A percentile compares a stretch with the other conserved stretches of the same genome.
phyloP scores from a whole-genome alignment of 1,140 invertebrate species.

The Probaryconus sp. region DNA sequence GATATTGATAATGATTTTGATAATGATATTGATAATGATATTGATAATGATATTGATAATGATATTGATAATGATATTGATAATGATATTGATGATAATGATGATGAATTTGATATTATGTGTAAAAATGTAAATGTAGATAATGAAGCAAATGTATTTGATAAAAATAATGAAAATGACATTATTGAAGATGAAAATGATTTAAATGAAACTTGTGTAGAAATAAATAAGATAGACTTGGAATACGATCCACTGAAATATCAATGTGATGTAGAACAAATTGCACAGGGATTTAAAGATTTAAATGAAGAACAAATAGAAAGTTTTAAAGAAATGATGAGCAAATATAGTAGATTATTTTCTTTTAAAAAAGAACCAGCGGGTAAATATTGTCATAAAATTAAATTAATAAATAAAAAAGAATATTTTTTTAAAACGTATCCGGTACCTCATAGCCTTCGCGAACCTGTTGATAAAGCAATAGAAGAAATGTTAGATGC shows the following conservation, averaged over 20 bases:
- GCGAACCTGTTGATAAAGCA: not conserved
- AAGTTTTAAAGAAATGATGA: not conserved
- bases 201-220: not conserved
- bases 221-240: not conserved
- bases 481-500: slow-evolving; percentile 7
- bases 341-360: slow-evolving; percentile 6
- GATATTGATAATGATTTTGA: no score
- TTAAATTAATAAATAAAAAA: not conserved
- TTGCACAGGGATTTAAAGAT: not conserved
- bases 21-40: no score
- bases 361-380: slow-evolving; percentile 1
- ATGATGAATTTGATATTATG: no score
- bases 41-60: no score
- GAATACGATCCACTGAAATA: not conserved
- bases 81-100: no score
- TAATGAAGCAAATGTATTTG: not conserved
- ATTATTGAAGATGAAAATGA: slow-evolving; percentile 1
- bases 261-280: not conserved
- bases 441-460: not conserved
- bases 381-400: slow-evolving; percentile 11
- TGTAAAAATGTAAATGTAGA: no score
- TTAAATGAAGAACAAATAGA: slow-evolving; percentile 10
- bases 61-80: no score
- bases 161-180: not conserved
- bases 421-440: slow-evolving; percentile 1